Percentiles rank a stretch among this genome's conserved stretches.
phyloP scores from a whole-genome alignment of 2,888 invertebrate genomes.

The Cabera pusaria region DNA sequence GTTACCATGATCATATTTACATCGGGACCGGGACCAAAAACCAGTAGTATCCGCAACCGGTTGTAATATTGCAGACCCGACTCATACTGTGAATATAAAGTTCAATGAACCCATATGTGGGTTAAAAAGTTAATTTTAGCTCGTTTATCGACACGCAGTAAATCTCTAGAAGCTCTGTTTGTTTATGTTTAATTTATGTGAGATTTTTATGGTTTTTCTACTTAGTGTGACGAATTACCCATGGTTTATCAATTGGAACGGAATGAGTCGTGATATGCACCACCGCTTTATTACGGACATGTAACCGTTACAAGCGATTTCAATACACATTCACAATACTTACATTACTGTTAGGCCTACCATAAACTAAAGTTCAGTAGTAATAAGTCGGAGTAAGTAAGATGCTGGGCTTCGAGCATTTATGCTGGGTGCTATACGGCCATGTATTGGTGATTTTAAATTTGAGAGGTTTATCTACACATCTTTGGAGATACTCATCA shows the following conservation, averaged over 20 bases:
- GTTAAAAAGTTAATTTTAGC: slow-evolving; percentile 44
- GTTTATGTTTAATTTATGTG: slow-evolving; percentile 16
- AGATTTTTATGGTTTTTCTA: slow-evolving; percentile 8
- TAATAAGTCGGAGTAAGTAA: too few species aligned
- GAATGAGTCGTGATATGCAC: slow-evolving; percentile 1
- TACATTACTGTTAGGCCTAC: too few species aligned
- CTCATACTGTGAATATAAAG: slow-evolving; percentile 23
- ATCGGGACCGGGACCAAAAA: not conserved
- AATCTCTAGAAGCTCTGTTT: slow-evolving; percentile 25
- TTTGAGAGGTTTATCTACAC: too few species aligned
- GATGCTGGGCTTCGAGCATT: too few species aligned
- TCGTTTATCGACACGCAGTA: slow-evolving; percentile 31
- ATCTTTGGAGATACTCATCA: too few species aligned
- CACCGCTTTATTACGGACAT: too few species aligned
- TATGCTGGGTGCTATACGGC: too few species aligned
- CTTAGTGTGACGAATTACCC: slow-evolving; percentile 6
- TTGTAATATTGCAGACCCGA: not conserved
- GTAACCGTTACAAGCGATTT: too few species aligned
- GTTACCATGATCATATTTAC: not conserved
- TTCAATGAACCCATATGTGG: slow-evolving; percentile 40
- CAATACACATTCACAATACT: too few species aligned
- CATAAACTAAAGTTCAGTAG: too few species aligned
- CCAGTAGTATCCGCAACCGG: slow-evolving; percentile 6
- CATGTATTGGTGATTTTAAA: too few species aligned
- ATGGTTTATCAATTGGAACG: slow-evolving; percentile 8